Percentiles rank a stretch among this genome's conserved stretches.
Evolutionary conservation across 2,888 invertebrate species (phyloP).

Genomic region (Brenthis daphne): DNA sequence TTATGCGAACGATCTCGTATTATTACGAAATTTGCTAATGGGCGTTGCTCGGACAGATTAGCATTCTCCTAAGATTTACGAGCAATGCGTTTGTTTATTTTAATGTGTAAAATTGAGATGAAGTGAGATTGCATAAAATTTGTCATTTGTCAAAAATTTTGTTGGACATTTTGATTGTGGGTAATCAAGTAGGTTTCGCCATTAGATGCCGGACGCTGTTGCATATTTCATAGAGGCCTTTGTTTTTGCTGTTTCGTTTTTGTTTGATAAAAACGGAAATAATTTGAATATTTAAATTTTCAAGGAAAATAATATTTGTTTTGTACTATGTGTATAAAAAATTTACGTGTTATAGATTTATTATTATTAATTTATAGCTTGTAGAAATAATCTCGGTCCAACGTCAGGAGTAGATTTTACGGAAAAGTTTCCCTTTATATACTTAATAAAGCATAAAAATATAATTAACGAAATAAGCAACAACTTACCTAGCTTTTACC

Average conservation of each 20-base stretch:
- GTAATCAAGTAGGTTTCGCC: background rate
- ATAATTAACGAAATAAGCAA: too few relatives aligned
- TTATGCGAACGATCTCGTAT: constrained; percentile 51
- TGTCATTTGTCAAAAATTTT: constrained; percentile 10
- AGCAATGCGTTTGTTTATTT: constrained; percentile 59
- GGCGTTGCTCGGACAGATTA: constrained; percentile 54
- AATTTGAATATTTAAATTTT: too few relatives aligned
- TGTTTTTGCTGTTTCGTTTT: constrained; percentile 1
- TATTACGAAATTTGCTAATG: constrained; percentile 60
- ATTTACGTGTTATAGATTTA: too few relatives aligned
- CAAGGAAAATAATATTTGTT: too few relatives aligned
- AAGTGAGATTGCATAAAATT: constrained; percentile 5
- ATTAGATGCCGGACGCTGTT: constrained; percentile 5
- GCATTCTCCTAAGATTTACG: constrained; percentile 52
- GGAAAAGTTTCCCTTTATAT: too few relatives aligned
- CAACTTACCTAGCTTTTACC: too few relatives aligned
- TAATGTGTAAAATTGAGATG: constrained; percentile 50
- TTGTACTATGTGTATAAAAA: too few relatives aligned
- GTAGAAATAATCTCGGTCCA: too few relatives aligned
- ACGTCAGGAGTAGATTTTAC: too few relatives aligned
- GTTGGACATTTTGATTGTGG: constrained; percentile 17
- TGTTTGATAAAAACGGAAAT: background rate
- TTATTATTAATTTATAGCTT: too few relatives aligned
- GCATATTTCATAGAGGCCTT: constrained; percentile 9
- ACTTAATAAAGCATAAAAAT: too few relatives aligned